Base-by-base conservation (phyloP, 2,888 invertebrate species). In the Trichogramma evanescens region DNA sequence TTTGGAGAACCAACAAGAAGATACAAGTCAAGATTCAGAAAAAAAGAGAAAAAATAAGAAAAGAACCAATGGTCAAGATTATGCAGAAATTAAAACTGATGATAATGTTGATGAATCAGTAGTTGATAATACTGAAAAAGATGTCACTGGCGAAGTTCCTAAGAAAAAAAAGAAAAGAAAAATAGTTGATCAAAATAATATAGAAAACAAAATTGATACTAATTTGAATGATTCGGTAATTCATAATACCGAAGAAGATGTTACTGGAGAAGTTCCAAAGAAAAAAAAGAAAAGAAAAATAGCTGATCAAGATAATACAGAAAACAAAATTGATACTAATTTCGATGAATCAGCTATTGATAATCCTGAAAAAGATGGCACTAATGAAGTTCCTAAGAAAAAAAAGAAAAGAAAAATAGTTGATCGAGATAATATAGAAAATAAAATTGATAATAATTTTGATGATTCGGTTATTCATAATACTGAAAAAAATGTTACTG, bases 111-210 rank as follows among this genome's bases (percentile, higher is more conserved):
- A 50, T 52, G 39, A 39, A 13, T 39, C 46, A 39, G 43, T 50
- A 55, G 10, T 41, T 13, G 42, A 38, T 13, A 48, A 56, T 7
- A 40, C 44, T 45, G 42, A 53, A n/a, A 58, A 56, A n/a, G 51
- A 53, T 6, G 50, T 44, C 39, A 43, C 45, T 13, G 13, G 43
- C 2, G 43, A 48, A 46, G 10, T 9, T 8, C 8, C 26, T 10
- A 55, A 52, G 48, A 59, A 59, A 13, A 44, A 46, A 43, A 58
- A 58, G 45, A 55, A 55, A 41, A 54, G 7, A 5, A n/a, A 43
- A 60, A 58, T 54, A 42, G 38, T 41, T 7, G 43, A 48, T 50
- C 59, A 61, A 45, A 39, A 26, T 5, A 50, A 38, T 8, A 55
- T 60, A 39, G 44, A 48, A 9, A 50, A 42, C 46, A 51, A 45